A percentile compares a stretch with the other conserved stretches of the same genome.
phyloP scores from a whole-genome alignment of 2,113 vertebrate genomes.

The Morone chrysops region DNA sequence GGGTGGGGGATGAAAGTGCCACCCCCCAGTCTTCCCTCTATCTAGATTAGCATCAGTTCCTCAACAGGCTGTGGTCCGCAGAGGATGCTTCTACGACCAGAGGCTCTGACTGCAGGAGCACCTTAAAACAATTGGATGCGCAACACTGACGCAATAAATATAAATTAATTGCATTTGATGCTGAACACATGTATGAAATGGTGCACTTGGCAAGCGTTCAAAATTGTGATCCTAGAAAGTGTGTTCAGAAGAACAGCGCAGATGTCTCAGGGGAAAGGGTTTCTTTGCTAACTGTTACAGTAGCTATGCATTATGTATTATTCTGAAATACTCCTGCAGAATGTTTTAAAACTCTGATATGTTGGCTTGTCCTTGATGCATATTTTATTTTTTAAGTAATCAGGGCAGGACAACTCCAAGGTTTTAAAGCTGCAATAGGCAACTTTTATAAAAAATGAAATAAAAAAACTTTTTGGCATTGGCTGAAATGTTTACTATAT shows the following conservation, averaged over 20 bases:
- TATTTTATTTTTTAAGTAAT: constrained; percentile 37
- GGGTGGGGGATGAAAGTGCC: constrained; percentile 21
- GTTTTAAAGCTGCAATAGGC: neutral
- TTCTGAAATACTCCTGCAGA: constrained; percentile 38
- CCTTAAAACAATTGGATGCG: constrained; percentile 46
- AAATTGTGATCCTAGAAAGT: constrained; percentile 21
- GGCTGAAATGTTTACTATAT: too few species aligned
- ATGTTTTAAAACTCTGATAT: constrained; percentile 44
- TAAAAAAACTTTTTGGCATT: too few species aligned
- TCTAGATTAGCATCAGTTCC: constrained; percentile 77
- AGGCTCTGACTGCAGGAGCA: constrained; percentile 57
- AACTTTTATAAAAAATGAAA: too few species aligned
- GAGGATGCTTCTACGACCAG: constrained; percentile 56
- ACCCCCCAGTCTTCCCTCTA: constrained; percentile 55
- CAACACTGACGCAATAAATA: constrained; percentile 31
- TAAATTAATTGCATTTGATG: constrained; percentile 26
- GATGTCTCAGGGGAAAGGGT: neutral
- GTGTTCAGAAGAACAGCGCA: constrained; percentile 17
- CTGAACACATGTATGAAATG: constrained; percentile 4
- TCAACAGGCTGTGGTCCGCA: constrained; percentile 63
- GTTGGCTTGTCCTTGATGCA: constrained; percentile 43
- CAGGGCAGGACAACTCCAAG: neutral
- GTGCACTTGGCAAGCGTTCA: constrained; percentile 26
- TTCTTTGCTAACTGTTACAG: constrained; percentile 38
- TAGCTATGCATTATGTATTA: constrained; percentile 55